Percentiles rank a stretch among this genome's conserved stretches.
Evolutionary conservation across 2,888 invertebrate genomes (phyloP).

Genomic region (Drosophila helvetica): DNA sequence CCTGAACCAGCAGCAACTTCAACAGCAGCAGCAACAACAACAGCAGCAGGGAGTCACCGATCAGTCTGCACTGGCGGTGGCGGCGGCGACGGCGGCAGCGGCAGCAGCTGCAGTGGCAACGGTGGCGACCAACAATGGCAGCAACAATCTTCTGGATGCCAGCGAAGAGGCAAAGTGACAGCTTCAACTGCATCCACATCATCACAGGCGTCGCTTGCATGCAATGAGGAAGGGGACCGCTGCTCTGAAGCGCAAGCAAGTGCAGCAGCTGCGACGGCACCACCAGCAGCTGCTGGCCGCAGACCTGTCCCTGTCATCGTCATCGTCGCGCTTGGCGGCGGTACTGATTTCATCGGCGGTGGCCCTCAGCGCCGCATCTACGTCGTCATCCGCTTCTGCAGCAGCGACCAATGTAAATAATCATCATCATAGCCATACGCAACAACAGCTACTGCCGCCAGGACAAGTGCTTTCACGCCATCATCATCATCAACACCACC

Average conservation of each 20-base stretch:
- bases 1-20: constrained; percentile 77
- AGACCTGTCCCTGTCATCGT: constrained; percentile 59
- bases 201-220: constrained; percentile 80
- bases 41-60: constrained; percentile 59
- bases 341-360: constrained; percentile 71
- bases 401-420: constrained; percentile 79
- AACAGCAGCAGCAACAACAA: constrained; percentile 62
- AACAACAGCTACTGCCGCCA: constrained; percentile 40
- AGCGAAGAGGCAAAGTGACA: constrained; percentile 84
- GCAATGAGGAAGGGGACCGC: constrained; percentile 76
- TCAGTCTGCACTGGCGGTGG: constrained; percentile 17
- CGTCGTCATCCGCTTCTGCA: constrained; percentile 50
- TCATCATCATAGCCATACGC: constrained; percentile 78
- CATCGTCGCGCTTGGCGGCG: constrained; percentile 73
- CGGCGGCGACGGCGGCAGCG: constrained; percentile 53
- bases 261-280: constrained; percentile 70
- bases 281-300: constrained; percentile 64
- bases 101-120: constrained; percentile 48
- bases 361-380: constrained; percentile 65
- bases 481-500: constrained; percentile 52
- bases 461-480: constrained; percentile 12
- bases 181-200: constrained; percentile 78
- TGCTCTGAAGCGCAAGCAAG: constrained; percentile 65
- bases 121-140: constrained; percentile 62
- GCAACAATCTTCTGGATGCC: constrained; percentile 70